phyloP scores from a whole-genome alignment of 2,888 invertebrate genomes.

The Thymelicus sylvestris region DNA sequence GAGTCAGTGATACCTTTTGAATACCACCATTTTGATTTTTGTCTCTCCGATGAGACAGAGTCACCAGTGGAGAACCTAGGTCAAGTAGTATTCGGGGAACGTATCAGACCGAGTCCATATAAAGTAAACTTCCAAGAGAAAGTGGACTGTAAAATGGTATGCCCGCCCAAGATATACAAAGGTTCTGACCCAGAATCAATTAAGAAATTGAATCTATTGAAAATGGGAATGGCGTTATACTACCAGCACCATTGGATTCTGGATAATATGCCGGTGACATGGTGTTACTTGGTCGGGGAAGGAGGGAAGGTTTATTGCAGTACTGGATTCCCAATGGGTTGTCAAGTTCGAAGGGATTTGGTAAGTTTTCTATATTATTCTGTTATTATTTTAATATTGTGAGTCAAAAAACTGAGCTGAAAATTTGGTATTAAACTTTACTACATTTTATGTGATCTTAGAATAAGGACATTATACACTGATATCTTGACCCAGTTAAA shows the following conservation, averaged over 20 bases:
- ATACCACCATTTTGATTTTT: constrained; percentile 99
- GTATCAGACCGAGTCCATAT: constrained; percentile 97
- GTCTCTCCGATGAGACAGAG: constrained; percentile 89
- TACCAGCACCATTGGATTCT: constrained; percentile 99
- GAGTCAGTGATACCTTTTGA: constrained; percentile 99
- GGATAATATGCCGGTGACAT: constrained; percentile 99
- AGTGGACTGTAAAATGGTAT: constrained; percentile 84
- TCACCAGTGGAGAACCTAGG: constrained; percentile 99
- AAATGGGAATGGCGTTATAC: constrained; percentile 96
- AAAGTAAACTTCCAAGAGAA: constrained; percentile 93
- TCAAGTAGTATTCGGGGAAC: constrained; percentile 99
- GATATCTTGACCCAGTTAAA: no score
- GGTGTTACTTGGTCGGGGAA: constrained; percentile 94
- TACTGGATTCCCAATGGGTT: constrained; percentile 99
- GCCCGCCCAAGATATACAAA: constrained; percentile 88
- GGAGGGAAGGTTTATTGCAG: constrained; percentile 92
- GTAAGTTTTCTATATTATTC: constrained; percentile 54
- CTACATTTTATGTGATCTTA: no score
- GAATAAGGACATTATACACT: background rate
- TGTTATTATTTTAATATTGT: no score
- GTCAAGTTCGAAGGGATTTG: constrained; percentile 88
- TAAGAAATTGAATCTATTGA: constrained; percentile 91
- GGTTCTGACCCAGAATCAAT: constrained; percentile 86
- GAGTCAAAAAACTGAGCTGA: no score
- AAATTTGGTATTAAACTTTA: no score